Evolutionary conservation across 2,888 invertebrate genomes (phyloP).

Genomic region (Netelia fuscicornis): DNA sequence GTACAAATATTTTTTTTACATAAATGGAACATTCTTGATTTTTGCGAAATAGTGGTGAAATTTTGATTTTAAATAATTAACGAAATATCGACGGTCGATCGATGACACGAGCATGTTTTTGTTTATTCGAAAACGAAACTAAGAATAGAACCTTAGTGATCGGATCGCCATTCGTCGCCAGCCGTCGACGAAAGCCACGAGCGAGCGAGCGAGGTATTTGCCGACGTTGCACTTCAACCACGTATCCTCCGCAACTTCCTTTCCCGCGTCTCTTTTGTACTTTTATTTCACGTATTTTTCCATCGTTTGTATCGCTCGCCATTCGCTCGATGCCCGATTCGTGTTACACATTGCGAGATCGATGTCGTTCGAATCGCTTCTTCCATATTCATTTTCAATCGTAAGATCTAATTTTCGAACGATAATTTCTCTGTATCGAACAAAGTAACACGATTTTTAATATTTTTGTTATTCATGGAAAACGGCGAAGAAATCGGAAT

Average conservation of each 20-base stretch:
- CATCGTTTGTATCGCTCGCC: slow-evolving; percentile 56
- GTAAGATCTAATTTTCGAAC: slow-evolving; percentile 18
- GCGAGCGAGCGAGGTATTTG: slow-evolving; percentile 79
- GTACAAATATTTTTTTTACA: neutral
- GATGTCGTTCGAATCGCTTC: slow-evolving; percentile 4
- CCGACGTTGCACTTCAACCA: slow-evolving; percentile 80
- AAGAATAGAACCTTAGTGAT: slow-evolving; percentile 75
- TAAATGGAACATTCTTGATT: too few relatives aligned
- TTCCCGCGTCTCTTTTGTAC: slow-evolving; percentile 70
- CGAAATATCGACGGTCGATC: neutral
- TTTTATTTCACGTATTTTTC: slow-evolving; percentile 64
- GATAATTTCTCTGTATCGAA: neutral
- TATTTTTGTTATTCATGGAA: neutral
- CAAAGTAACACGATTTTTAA: neutral
- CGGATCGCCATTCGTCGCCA: slow-evolving; percentile 75
- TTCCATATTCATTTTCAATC: slow-evolving; percentile 5
- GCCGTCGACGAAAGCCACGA: slow-evolving; percentile 76
- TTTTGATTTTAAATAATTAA: neutral
- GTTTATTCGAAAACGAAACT: slow-evolving; percentile 40
- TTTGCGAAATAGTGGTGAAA: too few relatives aligned
- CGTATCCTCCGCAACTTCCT: slow-evolving; percentile 74
- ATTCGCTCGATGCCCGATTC: slow-evolving; percentile 37
- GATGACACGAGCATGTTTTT: slow-evolving; percentile 40
- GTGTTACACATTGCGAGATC: slow-evolving; percentile 49
- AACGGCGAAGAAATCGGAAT: neutral